phyloP scores from a whole-genome alignment of 2,888 invertebrate genomes.

The Nephrotoma guestfalica region DNA sequence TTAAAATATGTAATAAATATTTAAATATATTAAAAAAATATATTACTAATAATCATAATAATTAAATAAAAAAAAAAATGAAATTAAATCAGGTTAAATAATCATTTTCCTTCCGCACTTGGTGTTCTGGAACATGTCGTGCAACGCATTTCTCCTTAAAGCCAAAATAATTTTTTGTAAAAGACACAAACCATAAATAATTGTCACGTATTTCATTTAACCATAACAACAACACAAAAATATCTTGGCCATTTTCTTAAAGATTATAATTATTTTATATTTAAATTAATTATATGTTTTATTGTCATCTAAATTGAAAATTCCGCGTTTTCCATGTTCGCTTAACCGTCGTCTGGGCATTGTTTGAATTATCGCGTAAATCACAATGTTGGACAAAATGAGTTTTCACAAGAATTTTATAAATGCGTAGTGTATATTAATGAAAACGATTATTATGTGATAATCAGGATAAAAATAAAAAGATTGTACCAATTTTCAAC shows the following conservation, averaged over 20 bases:
- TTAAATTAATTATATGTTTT: background rate
- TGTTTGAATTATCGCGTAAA: background rate
- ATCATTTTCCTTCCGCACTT: background rate
- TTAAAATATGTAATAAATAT: background rate
- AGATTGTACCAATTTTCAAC: background rate
- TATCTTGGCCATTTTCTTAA: background rate
- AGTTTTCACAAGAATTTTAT: background rate
- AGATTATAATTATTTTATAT: background rate
- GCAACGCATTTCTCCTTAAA: background rate
- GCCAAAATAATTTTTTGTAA: background rate
- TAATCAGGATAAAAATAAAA: background rate
- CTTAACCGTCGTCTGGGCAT: background rate
- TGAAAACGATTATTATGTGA: background rate
- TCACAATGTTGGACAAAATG: background rate
- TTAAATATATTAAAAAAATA: too few species aligned
- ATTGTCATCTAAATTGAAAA: background rate
- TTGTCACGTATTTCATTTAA: background rate
- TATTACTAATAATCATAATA: background rate
- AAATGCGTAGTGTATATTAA: background rate
- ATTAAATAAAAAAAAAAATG: background rate
- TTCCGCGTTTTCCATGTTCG: background rate
- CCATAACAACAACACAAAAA: background rate
- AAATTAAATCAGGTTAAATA: background rate
- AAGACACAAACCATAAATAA: background rate
- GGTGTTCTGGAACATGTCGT: background rate